Conservation (phyloP, 2,888 invertebrate genomes). For the Gryllus longicercus region DNA sequence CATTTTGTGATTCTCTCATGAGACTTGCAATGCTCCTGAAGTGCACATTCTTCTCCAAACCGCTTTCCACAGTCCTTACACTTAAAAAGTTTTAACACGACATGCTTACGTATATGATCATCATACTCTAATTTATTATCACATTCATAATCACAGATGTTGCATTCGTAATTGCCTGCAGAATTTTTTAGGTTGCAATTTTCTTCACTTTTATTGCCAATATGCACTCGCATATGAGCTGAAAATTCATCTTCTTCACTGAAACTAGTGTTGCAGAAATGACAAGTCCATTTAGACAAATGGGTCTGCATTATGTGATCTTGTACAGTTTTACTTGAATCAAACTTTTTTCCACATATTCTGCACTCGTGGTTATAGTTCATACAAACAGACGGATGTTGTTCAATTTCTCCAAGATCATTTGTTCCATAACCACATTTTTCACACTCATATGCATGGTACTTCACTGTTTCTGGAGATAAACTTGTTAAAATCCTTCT, state of each 20-base stretch:
- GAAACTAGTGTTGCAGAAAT: conserved; percentile 35
- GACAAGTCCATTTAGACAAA: conserved; percentile 35
- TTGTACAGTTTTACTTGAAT: conserved; percentile 28
- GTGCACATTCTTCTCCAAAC: conserved; percentile 27
- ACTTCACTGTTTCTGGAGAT: not conserved
- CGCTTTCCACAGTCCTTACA: conserved; percentile 32
- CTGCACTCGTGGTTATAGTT: conserved; percentile 39
- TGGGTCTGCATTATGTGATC: conserved; percentile 35
- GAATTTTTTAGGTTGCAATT: conserved; percentile 21
- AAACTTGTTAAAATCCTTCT: not conserved
- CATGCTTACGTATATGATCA: conserved; percentile 34
- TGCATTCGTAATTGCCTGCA: conserved; percentile 31
- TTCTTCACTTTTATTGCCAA: conserved; percentile 21
- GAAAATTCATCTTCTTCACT: conserved; percentile 35
- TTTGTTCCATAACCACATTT: not conserved
- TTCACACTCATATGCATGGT: conserved; percentile 7
- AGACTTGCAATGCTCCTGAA: conserved; percentile 20
- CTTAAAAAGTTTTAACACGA: conserved; percentile 32
- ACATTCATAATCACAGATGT: conserved; percentile 32
- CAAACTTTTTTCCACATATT: conserved; percentile 34
- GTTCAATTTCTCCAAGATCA: not conserved
- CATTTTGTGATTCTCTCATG: conserved; percentile 19
- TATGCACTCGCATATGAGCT: conserved; percentile 35
- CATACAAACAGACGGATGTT: not conserved
- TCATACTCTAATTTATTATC: conserved; percentile 28